Conservation (phyloP, 2,797 vertebrate species). For the Cryptoblepharus egeriae region DNA sequence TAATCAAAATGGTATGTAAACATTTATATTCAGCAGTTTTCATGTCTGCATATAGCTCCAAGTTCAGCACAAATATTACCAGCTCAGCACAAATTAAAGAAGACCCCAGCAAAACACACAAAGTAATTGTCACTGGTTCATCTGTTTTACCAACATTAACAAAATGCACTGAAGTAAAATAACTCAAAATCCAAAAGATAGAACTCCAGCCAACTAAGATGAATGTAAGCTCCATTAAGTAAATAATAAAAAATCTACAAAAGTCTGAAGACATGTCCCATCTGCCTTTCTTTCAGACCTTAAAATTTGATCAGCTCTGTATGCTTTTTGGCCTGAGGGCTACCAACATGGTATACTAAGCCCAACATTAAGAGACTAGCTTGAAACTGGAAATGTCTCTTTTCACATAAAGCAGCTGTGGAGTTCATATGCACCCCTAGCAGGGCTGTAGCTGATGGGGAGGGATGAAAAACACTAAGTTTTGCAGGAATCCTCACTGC, state of each 20-base stretch:
- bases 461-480: no score
- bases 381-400: no score
- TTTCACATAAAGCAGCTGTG: no score
- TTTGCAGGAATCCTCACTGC: no score
- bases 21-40: slow-evolving; percentile 32
- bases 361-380: no score
- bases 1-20: slow-evolving; percentile 13
- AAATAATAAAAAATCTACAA: slow-evolving; percentile 53
- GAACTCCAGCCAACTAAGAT: slow-evolving; percentile 14
- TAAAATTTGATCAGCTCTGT: neutral
- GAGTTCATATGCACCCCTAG: no score
- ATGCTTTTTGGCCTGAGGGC: neutral
- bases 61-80: slow-evolving; percentile 34
- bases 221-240: slow-evolving; percentile 17
- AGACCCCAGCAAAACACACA: slow-evolving; percentile 40
- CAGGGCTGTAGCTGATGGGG: no score
- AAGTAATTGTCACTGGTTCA: slow-evolving; percentile 32
- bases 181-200: slow-evolving; percentile 38
- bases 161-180: slow-evolving; percentile 32
- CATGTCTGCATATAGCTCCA: slow-evolving; percentile 15
- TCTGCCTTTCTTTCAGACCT: neutral
- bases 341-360: no score
- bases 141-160: slow-evolving; percentile 48
- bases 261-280: slow-evolving; percentile 25
- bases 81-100: slow-evolving; percentile 36